A percentile compares a stretch with the other conserved stretches of the same genome.
Evolutionary conservation across 2,113 vertebrate genomes (phyloP).

Genomic region (Synodontis membranacea): DNA sequence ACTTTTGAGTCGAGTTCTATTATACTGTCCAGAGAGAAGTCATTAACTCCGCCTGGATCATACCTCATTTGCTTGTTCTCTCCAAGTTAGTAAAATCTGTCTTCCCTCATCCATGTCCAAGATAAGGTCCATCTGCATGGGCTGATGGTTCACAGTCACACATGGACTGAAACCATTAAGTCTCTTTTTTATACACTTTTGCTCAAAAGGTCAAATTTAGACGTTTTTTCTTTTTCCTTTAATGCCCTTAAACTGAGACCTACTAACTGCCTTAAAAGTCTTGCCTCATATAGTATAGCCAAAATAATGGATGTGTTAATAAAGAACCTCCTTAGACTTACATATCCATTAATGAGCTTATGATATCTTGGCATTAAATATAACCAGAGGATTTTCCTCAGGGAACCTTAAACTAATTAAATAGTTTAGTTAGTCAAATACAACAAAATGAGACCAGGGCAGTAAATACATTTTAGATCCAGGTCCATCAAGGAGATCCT

Average conservation of each 20-base stretch:
- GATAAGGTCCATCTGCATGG: neutral
- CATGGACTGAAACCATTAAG: neutral
- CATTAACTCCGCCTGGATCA: neutral
- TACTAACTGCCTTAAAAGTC: slow-evolving; percentile 2
- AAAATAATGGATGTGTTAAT: neutral
- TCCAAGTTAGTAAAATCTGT: neutral
- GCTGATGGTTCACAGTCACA: slow-evolving; percentile 1
- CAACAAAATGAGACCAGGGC: neutral
- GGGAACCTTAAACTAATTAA: neutral
- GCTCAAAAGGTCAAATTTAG: neutral
- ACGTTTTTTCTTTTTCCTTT: neutral
- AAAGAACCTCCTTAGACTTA: neutral
- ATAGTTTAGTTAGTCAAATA: neutral
- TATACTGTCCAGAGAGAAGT: slow-evolving; percentile 2
- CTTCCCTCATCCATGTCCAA: neutral
- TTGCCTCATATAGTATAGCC: neutral
- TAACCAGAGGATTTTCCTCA: neutral
- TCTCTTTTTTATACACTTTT: neutral
- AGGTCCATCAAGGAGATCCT: neutral
- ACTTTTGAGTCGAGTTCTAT: neutral
- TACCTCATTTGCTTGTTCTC: neutral
- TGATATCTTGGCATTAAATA: neutral
- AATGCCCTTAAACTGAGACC: neutral
- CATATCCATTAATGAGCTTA: slow-evolving; percentile 10
- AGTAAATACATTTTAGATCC: neutral